Evolutionary conservation across 1,140 invertebrate species (phyloP).

Genomic region (Eupristina koningsbergeri): DNA sequence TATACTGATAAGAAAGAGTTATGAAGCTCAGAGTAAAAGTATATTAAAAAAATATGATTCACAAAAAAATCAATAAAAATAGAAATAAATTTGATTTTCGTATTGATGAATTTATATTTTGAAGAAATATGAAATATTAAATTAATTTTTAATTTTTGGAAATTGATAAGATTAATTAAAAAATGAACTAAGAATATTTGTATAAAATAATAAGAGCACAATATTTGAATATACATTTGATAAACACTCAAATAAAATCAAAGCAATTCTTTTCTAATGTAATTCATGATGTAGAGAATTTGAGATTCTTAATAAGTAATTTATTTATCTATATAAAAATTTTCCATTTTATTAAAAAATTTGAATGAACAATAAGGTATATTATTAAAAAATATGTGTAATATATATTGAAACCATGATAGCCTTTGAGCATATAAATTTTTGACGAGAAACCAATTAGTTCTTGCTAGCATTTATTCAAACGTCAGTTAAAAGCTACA

Average conservation of each 20-base stretch:
- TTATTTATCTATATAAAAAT: too few species aligned
- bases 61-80: background rate
- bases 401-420: background rate
- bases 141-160: background rate
- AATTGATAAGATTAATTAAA: too few species aligned
- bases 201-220: too few species aligned
- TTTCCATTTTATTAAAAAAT: too few species aligned
- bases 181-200: too few species aligned
- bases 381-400: background rate
- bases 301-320: too few species aligned
- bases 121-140: background rate
- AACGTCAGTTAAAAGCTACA: background rate
- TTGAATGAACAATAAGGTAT: background rate
- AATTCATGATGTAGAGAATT: too few species aligned
- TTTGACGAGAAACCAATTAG: constrained; percentile 31
- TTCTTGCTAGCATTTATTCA: constrained; percentile 13
- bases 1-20: constrained; percentile 21
- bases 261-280: too few species aligned
- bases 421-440: background rate
- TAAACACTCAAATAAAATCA: too few species aligned
- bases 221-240: too few species aligned
- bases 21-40: constrained; percentile 1
- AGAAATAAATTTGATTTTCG: background rate
- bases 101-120: background rate
- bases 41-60: constrained; percentile 4